Evolutionary conservation across 2,113 vertebrate species (phyloP).

Genomic region (Chroicocephalus ridibundus): DNA sequence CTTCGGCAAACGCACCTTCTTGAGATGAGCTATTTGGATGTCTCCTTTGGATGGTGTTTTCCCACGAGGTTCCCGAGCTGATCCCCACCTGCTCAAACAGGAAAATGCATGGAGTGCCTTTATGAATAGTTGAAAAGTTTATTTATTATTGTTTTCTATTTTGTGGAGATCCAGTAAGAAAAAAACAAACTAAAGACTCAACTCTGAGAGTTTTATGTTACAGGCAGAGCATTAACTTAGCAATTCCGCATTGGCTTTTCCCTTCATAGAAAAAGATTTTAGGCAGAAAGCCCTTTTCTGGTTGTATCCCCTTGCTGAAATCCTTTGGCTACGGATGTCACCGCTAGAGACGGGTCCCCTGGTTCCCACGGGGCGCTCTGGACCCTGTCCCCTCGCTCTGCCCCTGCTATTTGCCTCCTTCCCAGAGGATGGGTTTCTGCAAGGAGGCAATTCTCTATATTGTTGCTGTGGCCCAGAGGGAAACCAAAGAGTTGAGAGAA

Average conservation of each 20-base stretch:
- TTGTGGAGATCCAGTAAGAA: not conserved
- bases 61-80: not conserved
- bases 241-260: not conserved
- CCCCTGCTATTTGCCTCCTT: not conserved
- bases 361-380: too few relatives aligned
- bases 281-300: not conserved
- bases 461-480: not conserved
- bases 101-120: not conserved
- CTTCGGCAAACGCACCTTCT: not conserved
- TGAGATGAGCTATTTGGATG: not conserved
- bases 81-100: not conserved
- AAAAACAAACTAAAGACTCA: fast-evolving
- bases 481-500: not conserved
- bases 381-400: not conserved
- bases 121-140: fast-evolving
- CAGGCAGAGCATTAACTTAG: fast-evolving
- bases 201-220: not conserved
- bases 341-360: fast-evolving
- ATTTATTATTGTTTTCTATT: fast-evolving
- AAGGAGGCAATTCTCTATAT: not conserved
- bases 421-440: not conserved
- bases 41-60: not conserved
- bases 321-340: fast-evolving
- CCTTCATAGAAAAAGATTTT: not conserved
- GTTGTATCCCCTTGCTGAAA: not conserved